These are phyloP conservation scores for Serrognathus titanus DNA, from an alignment of 2,888 invertebrate genomes.

Conservation along the genomic window DNA sequence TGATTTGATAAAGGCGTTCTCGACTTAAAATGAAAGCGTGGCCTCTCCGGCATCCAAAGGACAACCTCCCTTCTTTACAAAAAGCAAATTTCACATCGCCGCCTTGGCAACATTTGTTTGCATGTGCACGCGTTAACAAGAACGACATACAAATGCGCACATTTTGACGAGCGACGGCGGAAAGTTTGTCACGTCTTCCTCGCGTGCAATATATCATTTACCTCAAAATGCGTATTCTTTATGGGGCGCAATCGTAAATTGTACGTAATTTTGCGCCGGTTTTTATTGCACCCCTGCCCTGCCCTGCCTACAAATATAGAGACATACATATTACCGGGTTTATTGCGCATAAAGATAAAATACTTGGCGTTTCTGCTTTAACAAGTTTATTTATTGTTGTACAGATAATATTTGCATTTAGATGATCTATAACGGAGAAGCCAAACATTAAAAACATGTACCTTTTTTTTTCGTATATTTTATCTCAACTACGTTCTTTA, in stretches of 20 bases:
- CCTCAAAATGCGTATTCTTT: constrained; percentile 1
- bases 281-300: not conserved
- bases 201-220: not conserved
- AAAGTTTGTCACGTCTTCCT: not conserved
- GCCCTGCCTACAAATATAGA: not conserved
- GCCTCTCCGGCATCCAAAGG: not conserved
- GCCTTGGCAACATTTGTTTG: not conserved
- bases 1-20: constrained; percentile 48
- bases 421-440: not conserved
- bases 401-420: not conserved
- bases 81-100: not conserved
- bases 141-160: not conserved
- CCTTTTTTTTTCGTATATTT: no score
- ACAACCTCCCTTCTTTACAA: not conserved
- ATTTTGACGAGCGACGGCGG: not conserved
- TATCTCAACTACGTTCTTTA: no score
- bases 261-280: not conserved
- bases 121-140: not conserved
- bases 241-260: not conserved
- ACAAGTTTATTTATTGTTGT: not conserved
- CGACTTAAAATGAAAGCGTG: constrained; percentile 14
- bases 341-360: constrained; percentile 4
- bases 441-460: not conserved
- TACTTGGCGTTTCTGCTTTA: not conserved
- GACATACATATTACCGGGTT: constrained; percentile 1